phyloP scores from a whole-genome alignment of 1,140 invertebrate genomes.

The Tigriopus japonicus region DNA sequence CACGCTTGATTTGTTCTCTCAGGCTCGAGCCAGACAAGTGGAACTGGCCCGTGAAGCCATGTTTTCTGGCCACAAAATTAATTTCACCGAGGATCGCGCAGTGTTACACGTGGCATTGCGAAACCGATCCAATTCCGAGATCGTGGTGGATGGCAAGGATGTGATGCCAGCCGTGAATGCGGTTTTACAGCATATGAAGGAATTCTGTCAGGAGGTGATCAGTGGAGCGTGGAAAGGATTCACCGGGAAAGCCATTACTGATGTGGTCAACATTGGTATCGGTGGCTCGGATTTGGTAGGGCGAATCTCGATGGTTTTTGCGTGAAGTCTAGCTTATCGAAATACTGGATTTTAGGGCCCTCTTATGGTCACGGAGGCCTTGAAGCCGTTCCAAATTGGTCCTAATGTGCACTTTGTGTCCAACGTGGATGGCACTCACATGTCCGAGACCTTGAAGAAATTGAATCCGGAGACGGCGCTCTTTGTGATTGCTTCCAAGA shows the following conservation, averaged over 20 bases:
- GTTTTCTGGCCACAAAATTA: conserved; percentile 88
- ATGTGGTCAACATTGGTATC: conserved; percentile 98
- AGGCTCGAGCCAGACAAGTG: conserved; percentile 57
- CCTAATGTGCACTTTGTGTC: conserved; percentile 92
- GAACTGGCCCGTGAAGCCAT: conserved; percentile 71
- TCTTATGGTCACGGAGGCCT: conserved; percentile 93
- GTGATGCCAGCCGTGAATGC: conserved; percentile 82
- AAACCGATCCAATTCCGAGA: conserved; percentile 55
- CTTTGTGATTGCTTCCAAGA: conserved; percentile 98
- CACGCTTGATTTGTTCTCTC: neutral
- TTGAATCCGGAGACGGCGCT: conserved; percentile 80
- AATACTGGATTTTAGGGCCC: conserved; percentile 45
- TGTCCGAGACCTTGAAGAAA: conserved; percentile 79
- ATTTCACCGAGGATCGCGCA: conserved; percentile 89
- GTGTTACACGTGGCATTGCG: conserved; percentile 87
- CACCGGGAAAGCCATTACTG: conserved; percentile 83
- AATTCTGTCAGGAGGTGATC: conserved; percentile 31
- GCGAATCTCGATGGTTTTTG: conserved; percentile 6
- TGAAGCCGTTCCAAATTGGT: conserved; percentile 74
- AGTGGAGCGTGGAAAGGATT: conserved; percentile 61
- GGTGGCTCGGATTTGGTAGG: conserved; percentile 87
- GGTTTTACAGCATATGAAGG: conserved; percentile 83
- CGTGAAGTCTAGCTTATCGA: neutral
- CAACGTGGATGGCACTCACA: conserved; percentile 96
- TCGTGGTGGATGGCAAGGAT: conserved; percentile 71